phyloP scores from a whole-genome alignment of 2,888 invertebrate genomes.

The Apamea epomidion region DNA sequence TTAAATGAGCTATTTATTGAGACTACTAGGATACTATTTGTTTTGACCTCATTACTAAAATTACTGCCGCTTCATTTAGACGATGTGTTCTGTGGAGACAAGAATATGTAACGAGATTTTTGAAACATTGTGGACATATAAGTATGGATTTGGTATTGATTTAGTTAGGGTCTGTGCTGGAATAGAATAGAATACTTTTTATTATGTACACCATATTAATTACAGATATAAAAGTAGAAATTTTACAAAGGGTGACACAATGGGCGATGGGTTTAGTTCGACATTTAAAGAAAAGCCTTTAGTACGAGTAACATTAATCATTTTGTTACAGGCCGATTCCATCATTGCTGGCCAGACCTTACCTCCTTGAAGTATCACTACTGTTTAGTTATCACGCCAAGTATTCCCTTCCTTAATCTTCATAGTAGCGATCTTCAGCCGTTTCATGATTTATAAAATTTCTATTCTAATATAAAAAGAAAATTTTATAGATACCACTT shows the following conservation, averaged over 20 bases:
- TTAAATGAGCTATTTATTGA: constrained; percentile 83
- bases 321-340: neutral
- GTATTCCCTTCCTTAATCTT: neutral
- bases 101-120: constrained; percentile 11
- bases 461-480: neutral
- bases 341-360: neutral
- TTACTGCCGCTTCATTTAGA: constrained; percentile 53
- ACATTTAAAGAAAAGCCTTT: neutral
- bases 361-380: neutral
- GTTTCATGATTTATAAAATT: neutral
- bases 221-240: neutral
- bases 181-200: neutral
- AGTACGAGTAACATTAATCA: neutral
- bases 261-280: neutral
- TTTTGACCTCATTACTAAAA: constrained; percentile 66
- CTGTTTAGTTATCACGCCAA: neutral
- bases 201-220: neutral
- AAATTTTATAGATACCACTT: neutral
- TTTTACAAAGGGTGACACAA: neutral
- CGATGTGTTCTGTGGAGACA: constrained; percentile 16
- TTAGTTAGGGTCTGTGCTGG: neutral
- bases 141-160: neutral
- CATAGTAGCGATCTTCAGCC: constrained; percentile 2
- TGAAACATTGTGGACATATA: neutral
- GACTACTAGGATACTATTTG: constrained; percentile 71